Conservation (phyloP, 2,888 invertebrate species). For the Dyspetes luteomarginatus region DNA sequence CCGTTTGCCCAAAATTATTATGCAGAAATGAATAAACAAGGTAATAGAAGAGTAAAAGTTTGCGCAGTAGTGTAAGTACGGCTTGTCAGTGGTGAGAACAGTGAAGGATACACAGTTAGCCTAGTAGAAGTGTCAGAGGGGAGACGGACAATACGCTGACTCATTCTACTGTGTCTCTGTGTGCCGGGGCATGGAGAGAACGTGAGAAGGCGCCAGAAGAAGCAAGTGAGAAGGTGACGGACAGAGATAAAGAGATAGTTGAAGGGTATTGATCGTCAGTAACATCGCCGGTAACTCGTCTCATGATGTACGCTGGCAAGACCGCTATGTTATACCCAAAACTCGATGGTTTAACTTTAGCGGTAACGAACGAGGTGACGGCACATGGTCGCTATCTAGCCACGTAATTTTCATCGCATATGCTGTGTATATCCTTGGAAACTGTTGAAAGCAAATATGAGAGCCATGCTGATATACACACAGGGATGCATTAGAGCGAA, state of each 20-base stretch:
- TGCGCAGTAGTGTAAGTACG: not conserved
- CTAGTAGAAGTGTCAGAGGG: slow-evolving; percentile 8
- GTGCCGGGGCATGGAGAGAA: slow-evolving; percentile 50
- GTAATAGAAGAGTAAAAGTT: not conserved
- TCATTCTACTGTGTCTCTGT: slow-evolving; percentile 50
- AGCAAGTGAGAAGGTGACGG: slow-evolving; percentile 59
- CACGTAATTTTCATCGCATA: slow-evolving; percentile 52
- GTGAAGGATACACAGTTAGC: not conserved
- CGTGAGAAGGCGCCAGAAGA: slow-evolving; percentile 59
- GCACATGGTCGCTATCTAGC: slow-evolving; percentile 34
- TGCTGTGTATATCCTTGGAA: slow-evolving; percentile 30
- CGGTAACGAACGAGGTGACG: not conserved
- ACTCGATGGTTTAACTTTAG: slow-evolving; percentile 35
- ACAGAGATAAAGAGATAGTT: slow-evolving; percentile 59
- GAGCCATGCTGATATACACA: not conserved
- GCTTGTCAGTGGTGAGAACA: not conserved
- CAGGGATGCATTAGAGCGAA: slow-evolving; percentile 3
- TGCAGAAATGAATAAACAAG: no score
- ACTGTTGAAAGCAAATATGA: slow-evolving; percentile 24
- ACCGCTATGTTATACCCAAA: slow-evolving; percentile 43
- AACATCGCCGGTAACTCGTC: slow-evolving; percentile 73
- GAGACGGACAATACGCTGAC: slow-evolving; percentile 58
- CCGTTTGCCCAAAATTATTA: no score
- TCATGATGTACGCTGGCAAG: slow-evolving; percentile 58
- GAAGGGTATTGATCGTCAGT: slow-evolving; percentile 81